phyloP scores from a whole-genome alignment of 2,888 invertebrate genomes.

The Rhyacophila evoluta region DNA sequence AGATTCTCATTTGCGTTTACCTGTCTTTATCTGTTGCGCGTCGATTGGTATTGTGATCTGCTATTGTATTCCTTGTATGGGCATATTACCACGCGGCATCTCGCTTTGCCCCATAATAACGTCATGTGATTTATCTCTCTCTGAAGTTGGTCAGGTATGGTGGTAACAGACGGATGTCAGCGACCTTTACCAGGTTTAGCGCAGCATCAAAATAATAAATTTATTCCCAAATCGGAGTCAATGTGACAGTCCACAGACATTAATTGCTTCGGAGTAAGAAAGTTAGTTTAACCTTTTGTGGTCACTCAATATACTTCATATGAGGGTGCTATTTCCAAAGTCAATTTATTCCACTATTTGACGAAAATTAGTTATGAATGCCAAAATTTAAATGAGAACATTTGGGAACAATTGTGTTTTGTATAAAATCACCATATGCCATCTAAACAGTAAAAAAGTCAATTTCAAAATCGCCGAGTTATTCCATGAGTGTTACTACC shows the following conservation, averaged over 20 bases:
- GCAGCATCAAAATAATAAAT: slow-evolving; percentile 51
- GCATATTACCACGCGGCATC: slow-evolving; percentile 16
- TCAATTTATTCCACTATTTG: too few relatives aligned
- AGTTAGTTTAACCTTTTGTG: too few relatives aligned
- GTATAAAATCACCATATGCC: too few relatives aligned
- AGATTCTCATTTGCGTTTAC: slow-evolving; percentile 34
- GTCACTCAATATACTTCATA: too few relatives aligned
- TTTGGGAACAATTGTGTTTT: too few relatives aligned
- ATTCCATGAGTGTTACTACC: too few relatives aligned
- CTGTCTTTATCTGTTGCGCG: slow-evolving; percentile 28
- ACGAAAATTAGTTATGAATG: too few relatives aligned
- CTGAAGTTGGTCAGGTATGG: slow-evolving; percentile 45
- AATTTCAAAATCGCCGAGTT: too few relatives aligned
- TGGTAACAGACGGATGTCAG: slow-evolving; percentile 41
- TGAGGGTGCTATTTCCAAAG: too few relatives aligned
- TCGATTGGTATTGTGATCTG: not conserved
- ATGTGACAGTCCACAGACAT: not conserved
- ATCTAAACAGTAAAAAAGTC: too few relatives aligned
- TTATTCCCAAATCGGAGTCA: not conserved
- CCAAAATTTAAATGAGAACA: too few relatives aligned
- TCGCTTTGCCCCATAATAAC: not conserved
- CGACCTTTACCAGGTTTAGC: slow-evolving; percentile 46
- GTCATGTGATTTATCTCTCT: slow-evolving; percentile 31
- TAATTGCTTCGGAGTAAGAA: too few relatives aligned
- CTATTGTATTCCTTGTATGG: slow-evolving; percentile 31